These are phyloP conservation scores for Rhinopomastus cyanomelas DNA, from an alignment of 2,113 vertebrate genomes.

Conservation along the genomic window DNA sequence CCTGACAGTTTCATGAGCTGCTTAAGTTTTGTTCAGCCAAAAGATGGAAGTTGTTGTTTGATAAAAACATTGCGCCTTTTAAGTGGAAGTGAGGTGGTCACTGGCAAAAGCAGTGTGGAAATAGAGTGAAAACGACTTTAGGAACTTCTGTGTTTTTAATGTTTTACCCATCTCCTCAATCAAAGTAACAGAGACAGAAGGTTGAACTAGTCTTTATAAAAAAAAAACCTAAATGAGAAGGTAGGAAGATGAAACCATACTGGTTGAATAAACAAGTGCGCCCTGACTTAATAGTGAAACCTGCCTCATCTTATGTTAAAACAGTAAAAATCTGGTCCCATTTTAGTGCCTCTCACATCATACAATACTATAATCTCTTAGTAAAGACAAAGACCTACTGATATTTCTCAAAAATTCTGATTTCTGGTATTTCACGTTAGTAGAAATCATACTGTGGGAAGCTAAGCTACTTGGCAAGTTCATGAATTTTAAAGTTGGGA, in stretches of 20 bases:
- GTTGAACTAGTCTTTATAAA: neutral
- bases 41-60: neutral
- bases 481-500: neutral
- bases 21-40: neutral
- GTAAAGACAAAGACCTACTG: neutral
- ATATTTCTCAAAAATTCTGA: neutral
- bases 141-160: neutral
- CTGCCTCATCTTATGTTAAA: neutral
- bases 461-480: neutral
- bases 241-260: neutral
- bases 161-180: neutral
- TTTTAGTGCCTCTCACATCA: neutral
- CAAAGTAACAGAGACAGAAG: neutral
- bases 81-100: neutral
- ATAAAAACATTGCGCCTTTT: neutral
- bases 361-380: neutral
- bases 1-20: accelerated
- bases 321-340: neutral
- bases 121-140: neutral
- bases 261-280: neutral
- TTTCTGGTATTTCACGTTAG: neutral
- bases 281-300: neutral
- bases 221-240: neutral
- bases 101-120: neutral
- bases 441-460: neutral